Evolutionary conservation across 1,140 invertebrate species (phyloP).

Genomic region (Trichonephila clavipes): DNA sequence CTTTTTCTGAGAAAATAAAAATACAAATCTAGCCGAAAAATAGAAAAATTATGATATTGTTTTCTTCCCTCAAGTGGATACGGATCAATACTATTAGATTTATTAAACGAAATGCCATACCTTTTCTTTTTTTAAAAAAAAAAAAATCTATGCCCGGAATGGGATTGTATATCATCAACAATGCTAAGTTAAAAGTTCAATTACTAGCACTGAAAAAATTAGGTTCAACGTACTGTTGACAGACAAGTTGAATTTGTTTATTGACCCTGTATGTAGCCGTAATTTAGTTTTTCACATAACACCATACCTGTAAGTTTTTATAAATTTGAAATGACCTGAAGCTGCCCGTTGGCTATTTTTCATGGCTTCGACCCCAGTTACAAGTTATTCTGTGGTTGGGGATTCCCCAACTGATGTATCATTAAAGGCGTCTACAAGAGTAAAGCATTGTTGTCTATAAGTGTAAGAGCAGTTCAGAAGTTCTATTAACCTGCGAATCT

Average conservation of each 20-base stretch:
- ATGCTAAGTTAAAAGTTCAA: too few species aligned
- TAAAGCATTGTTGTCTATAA: background rate
- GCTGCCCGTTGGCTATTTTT: background rate
- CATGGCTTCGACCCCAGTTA: background rate
- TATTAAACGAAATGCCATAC: too few species aligned
- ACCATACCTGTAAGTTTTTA: background rate
- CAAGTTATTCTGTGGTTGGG: background rate
- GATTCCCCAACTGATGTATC: background rate
- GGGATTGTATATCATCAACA: too few species aligned
- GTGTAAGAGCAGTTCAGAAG: background rate
- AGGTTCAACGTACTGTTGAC: background rate
- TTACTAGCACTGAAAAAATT: background rate
- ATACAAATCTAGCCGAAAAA: too few species aligned
- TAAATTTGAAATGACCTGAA: background rate
- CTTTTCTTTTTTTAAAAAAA: too few species aligned
- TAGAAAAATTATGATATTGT: too few species aligned
- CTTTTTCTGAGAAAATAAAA: too few species aligned
- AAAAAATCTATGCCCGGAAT: too few species aligned
- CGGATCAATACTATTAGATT: too few species aligned
- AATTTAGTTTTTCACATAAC: too few species aligned
- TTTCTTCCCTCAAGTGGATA: too few species aligned
- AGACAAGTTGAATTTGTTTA: background rate
- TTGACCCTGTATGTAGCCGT: background rate
- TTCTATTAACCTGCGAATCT: background rate
- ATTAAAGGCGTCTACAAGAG: background rate